Percentiles rank a stretch among this genome's conserved stretches.
Evolutionary conservation across 64 coral and sea anemone genomes (phyloP).

Genomic region (Montipora capricornis): DNA sequence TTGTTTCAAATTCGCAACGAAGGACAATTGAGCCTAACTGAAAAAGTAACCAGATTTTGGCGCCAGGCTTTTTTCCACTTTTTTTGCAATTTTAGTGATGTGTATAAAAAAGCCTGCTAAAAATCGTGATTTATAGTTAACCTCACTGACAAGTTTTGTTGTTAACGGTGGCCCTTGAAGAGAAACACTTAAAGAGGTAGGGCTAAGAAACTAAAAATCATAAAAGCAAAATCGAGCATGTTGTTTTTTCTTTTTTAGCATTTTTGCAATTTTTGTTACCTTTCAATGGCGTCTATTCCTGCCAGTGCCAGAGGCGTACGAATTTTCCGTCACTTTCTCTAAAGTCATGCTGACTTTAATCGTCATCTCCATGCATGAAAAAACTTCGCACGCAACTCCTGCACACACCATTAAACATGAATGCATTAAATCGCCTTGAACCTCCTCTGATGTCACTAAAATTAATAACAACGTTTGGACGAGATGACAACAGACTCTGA

Average conservation of each 20-base stretch:
- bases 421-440: neutral
- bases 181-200: too few species aligned
- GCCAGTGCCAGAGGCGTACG: neutral
- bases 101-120: too few species aligned
- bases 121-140: too few species aligned
- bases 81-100: too few species aligned
- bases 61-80: too few species aligned
- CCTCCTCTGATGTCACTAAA: conserved; percentile 20
- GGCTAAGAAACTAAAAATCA: neutral
- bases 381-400: neutral
- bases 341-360: neutral
- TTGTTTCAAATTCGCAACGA: too few species aligned
- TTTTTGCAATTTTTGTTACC: neutral
- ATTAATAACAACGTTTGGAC: conserved; percentile 25
- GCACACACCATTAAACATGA: neutral
- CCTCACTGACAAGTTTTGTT: too few species aligned
- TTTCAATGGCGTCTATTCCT: neutral
- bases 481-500: conserved; percentile 11
- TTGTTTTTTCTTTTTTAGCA: too few species aligned
- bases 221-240: neutral
- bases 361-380: neutral
- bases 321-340: neutral
- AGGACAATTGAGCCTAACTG: too few species aligned
- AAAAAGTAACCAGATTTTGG: too few species aligned
- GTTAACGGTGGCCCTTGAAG: too few species aligned